Percentiles rank a stretch among this genome's conserved stretches.
phyloP scores from a whole-genome alignment of 2,888 invertebrate genomes.

The Epinotia bilunana region DNA sequence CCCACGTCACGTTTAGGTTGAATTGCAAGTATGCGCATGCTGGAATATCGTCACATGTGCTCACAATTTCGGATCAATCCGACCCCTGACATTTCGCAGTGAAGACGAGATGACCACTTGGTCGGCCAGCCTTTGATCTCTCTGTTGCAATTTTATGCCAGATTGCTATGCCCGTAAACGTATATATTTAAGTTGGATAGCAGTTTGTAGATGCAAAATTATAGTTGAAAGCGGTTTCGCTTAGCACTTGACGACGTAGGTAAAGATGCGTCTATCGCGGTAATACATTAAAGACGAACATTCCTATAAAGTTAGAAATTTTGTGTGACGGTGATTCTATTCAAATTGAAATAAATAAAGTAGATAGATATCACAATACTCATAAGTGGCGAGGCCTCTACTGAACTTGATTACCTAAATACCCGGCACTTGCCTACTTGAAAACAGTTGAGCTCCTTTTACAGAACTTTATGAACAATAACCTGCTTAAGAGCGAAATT shows the following conservation, averaged over 20 bases:
- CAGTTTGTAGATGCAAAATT: conserved; percentile 67
- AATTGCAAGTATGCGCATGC: conserved; percentile 61
- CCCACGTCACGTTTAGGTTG: conserved; percentile 48
- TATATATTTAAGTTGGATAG: conserved; percentile 58
- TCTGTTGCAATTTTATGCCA: conserved; percentile 74
- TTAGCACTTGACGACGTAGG: conserved; percentile 32
- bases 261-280: not conserved
- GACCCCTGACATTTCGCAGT: conserved; percentile 74
- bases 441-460: not conserved
- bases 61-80: conserved; percentile 46
- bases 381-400: not conserved
- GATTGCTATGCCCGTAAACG: conserved; percentile 60
- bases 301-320: not conserved
- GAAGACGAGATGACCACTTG: conserved; percentile 68
- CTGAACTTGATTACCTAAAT: not conserved
- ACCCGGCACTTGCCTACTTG: not conserved
- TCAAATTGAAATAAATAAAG: not conserved
- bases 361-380: not conserved
- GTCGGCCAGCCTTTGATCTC: conserved; percentile 74
- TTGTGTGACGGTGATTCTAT: not conserved
- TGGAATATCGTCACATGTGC: conserved; percentile 57
- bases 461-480: not conserved
- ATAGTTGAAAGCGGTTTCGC: conserved; percentile 55
- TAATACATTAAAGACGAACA: not conserved
- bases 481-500: too few relatives aligned